A percentile compares a stretch with the other conserved stretches of the same genome.
phyloP scores from a whole-genome alignment of 2,888 invertebrate genomes.

The Diabrotica balteata region DNA sequence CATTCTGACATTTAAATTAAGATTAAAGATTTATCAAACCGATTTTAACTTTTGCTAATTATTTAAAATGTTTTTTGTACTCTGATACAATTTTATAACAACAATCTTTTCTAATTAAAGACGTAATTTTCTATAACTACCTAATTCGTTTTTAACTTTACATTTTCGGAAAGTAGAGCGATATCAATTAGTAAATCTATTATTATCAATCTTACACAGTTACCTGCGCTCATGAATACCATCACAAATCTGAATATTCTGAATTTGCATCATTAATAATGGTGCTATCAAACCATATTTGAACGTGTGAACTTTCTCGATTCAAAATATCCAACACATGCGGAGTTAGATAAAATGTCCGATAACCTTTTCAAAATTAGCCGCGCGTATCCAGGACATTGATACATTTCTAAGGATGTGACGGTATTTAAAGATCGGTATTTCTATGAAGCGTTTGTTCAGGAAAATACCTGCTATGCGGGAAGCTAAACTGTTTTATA shows the following conservation, averaged over 20 bases:
- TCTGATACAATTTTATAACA: no score
- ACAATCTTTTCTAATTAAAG: no score
- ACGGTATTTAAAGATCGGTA: no score
- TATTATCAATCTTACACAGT: neutral
- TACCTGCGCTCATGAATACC: constrained; percentile 4
- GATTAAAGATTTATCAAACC: no score
- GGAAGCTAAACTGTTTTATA: neutral
- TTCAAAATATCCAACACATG: constrained; percentile 11
- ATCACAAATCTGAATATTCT: constrained; percentile 8
- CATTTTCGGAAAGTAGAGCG: constrained; percentile 6
- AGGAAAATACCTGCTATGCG: no score
- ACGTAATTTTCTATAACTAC: no score
- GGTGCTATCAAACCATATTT: constrained; percentile 3
- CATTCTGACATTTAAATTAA: no score
- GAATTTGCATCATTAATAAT: constrained; percentile 7
- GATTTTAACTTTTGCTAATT: no score
- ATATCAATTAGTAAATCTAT: constrained; percentile 1
- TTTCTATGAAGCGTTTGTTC: no score
- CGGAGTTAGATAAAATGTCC: constrained; percentile 21
- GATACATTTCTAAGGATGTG: constrained; percentile 2
- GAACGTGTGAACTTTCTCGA: constrained; percentile 22
- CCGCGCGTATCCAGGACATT: constrained; percentile 31
- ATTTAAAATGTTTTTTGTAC: no score
- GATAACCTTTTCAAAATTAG: constrained; percentile 34
- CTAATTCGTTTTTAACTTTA: neutral